These are phyloP conservation scores for Myopa testacea DNA, from an alignment of 2,888 invertebrate species.

Conservation along the genomic window DNA sequence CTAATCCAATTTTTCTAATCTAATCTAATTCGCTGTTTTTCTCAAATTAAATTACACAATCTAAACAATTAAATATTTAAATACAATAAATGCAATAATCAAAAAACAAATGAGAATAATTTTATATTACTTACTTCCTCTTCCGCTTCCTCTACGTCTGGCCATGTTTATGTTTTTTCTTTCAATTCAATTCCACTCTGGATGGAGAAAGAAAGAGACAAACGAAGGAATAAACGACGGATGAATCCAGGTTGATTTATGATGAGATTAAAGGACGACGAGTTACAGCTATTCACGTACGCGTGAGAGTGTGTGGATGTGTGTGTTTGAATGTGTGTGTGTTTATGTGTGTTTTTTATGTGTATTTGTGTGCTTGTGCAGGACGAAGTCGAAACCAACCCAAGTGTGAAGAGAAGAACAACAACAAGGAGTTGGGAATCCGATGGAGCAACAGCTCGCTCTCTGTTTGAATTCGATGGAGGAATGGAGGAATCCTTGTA, in stretches of 20 bases:
- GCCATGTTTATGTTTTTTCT: conserved; percentile 53
- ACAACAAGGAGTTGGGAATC: neutral
- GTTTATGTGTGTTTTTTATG: neutral
- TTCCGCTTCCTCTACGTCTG: conserved; percentile 61
- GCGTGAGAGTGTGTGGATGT: neutral
- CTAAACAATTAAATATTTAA: too few relatives aligned
- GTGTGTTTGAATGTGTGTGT: neutral
- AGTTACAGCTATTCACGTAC: neutral
- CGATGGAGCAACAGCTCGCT: too few relatives aligned
- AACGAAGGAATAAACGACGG: neutral
- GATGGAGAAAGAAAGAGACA: neutral
- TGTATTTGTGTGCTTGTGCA: too few relatives aligned
- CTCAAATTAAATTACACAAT: too few relatives aligned
- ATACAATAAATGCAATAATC: too few relatives aligned
- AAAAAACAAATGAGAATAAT: too few relatives aligned
- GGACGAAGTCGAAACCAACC: too few relatives aligned
- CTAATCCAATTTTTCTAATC: too few relatives aligned
- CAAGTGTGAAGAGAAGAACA: neutral
- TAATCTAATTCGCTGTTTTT: too few relatives aligned
- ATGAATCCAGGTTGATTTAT: conserved; percentile 22
- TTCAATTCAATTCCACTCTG: conserved; percentile 1
- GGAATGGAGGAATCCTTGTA: neutral
- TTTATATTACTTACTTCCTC: conserved; percentile 59
- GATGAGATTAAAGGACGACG: conserved; percentile 3
- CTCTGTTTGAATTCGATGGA: too few relatives aligned